These are phyloP conservation scores for Montipora foliosa DNA, from an alignment of 64 coral and sea anemone genomes.

Conservation along the genomic window DNA sequence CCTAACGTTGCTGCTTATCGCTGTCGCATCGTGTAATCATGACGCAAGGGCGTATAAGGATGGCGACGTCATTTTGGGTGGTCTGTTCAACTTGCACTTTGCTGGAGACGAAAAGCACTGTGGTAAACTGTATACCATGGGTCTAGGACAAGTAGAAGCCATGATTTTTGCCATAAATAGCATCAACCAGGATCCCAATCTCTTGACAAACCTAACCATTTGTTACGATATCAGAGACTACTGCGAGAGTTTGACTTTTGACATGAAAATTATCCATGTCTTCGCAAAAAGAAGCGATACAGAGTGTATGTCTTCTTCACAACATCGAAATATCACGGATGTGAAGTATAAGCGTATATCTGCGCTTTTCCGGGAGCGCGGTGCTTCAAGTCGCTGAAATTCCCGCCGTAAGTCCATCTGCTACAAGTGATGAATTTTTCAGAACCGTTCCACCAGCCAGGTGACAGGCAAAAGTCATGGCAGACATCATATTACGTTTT, in stretches of 20 bases:
- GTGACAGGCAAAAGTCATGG: conserved; percentile 80
- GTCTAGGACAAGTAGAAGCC: conserved; percentile 20
- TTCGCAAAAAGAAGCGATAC: background rate
- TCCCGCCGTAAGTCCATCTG: conserved; percentile 43
- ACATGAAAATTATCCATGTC: conserved; percentile 14
- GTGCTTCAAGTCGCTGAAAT: conserved; percentile 61
- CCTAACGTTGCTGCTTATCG: background rate
- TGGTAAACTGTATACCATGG: conserved; percentile 36
- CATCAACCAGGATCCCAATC: background rate
- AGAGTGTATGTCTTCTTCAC: background rate
- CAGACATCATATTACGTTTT: conserved; percentile 66
- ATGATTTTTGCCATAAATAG: conserved; percentile 48
- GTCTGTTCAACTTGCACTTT: conserved; percentile 18
- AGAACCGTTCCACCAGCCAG: conserved; percentile 87
- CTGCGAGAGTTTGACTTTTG: conserved; percentile 13
- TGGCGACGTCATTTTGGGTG: conserved; percentile 31
- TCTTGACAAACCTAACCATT: conserved; percentile 20
- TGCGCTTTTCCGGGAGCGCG: conserved; percentile 47
- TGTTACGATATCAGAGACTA: conserved; percentile 42
- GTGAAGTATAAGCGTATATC: conserved; percentile 3
- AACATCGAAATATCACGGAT: background rate
- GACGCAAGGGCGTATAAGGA: conserved; percentile 32
- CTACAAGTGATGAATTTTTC: conserved; percentile 79
- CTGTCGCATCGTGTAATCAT: background rate
- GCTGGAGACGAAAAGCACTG: background rate